Evolutionary conservation across 2,113 vertebrate species (phyloP).

Genomic region (Siniperca knerii): DNA sequence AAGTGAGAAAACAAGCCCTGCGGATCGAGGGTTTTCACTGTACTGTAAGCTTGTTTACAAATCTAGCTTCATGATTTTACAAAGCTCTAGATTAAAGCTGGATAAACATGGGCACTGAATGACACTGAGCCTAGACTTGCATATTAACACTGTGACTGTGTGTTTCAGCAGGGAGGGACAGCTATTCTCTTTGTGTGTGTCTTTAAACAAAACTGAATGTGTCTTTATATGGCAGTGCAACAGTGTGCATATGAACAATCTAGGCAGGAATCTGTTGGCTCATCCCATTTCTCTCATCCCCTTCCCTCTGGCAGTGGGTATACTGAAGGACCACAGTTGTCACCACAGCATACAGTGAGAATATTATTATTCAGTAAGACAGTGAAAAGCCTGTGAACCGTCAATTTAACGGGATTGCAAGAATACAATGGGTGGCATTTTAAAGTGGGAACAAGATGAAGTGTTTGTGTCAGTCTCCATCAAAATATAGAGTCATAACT

Average conservation of each 20-base stretch:
- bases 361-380: constrained; percentile 37
- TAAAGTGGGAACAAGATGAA: constrained; percentile 33
- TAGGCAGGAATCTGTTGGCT: constrained; percentile 65
- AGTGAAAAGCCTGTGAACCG: constrained; percentile 21
- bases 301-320: constrained; percentile 60
- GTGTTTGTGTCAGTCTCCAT: constrained; percentile 25
- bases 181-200: constrained; percentile 29
- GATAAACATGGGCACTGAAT: constrained; percentile 16
- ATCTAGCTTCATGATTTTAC: constrained; percentile 28
- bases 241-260: constrained; percentile 30
- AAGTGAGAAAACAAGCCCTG: constrained; percentile 12
- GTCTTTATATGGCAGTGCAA: constrained; percentile 72
- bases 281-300: constrained; percentile 54
- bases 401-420: constrained; percentile 25
- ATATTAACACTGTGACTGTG: constrained; percentile 22
- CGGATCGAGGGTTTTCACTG: constrained; percentile 12
- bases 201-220: constrained; percentile 50
- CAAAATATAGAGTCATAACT: constrained; percentile 35
- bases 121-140: constrained; percentile 3
- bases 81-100: constrained; percentile 40
- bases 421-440: constrained; percentile 23
- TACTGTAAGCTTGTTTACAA: constrained; percentile 23
- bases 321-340: constrained; percentile 58
- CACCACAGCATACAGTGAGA: constrained; percentile 46
- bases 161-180: constrained; percentile 23